Percentiles rank a stretch among this genome's conserved stretches.
Conservation (phyloP, 2,888 invertebrate genomes). For the Thymelicus sylvestris region DNA sequence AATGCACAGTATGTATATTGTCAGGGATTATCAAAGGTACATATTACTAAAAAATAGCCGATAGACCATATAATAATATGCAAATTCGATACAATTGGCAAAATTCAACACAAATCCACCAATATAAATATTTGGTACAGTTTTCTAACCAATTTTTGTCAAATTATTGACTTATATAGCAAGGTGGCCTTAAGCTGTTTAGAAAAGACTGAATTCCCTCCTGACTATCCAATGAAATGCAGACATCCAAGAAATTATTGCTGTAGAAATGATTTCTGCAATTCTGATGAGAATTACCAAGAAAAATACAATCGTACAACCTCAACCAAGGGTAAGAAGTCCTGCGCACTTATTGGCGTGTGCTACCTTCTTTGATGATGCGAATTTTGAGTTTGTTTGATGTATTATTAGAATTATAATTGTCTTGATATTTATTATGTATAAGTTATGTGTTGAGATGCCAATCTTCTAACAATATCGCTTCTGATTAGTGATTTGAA, state of each 20-base stretch:
- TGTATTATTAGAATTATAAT: slow-evolving; percentile 76
- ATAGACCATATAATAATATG: slow-evolving; percentile 24
- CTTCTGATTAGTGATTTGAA: slow-evolving; percentile 80
- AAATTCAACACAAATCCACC: slow-evolving; percentile 68
- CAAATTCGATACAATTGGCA: slow-evolving; percentile 59
- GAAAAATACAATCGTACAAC: slow-evolving; percentile 66
- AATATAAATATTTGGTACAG: slow-evolving; percentile 48
- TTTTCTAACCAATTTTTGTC: slow-evolving; percentile 66
- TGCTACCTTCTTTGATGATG: slow-evolving; percentile 67
- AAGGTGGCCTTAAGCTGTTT: slow-evolving; percentile 84
- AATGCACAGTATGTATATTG: slow-evolving; percentile 41
- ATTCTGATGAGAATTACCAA: slow-evolving; percentile 68
- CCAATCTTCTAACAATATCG: slow-evolving; percentile 79
- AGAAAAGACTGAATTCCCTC: slow-evolving; percentile 83
- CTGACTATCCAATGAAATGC: slow-evolving; percentile 75
- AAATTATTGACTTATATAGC: slow-evolving; percentile 72
- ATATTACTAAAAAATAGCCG: slow-evolving; percentile 40
- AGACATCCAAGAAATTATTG: slow-evolving; percentile 70
- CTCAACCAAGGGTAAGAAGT: slow-evolving; percentile 71
- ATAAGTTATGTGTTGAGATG: slow-evolving; percentile 82
- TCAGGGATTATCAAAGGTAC: slow-evolving; percentile 41
- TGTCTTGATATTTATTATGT: slow-evolving; percentile 72
- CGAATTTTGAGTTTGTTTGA: slow-evolving; percentile 78
- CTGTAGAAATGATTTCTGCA: slow-evolving; percentile 78
- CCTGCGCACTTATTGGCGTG: slow-evolving; percentile 67